Evolutionary conservation across 1,140 invertebrate genomes (phyloP), one percentile per base, ranked within the genome.

Genomic region (Drosophila mauritiana): DNA sequence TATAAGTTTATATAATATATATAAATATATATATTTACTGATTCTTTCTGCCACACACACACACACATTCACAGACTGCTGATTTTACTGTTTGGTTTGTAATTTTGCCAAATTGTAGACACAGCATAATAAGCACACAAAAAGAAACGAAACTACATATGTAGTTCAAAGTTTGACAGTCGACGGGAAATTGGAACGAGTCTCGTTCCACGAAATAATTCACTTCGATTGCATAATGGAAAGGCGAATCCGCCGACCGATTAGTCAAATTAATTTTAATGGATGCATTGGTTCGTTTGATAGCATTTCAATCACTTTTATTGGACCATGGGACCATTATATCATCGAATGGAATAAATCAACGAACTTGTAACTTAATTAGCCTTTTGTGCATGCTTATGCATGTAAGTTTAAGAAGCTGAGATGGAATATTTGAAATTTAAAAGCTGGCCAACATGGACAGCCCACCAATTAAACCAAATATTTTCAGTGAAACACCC

Each of bases 21-120:
- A 8, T 31, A 31, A 31, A 31, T 31, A 20, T 39, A 45, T 36
- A 20, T 46, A 70, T 49, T 42, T 62, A 61, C 63, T 27, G 4
- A 10, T n/a, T 20, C 8, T 20, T 42, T 58, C 25, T 67, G 56
- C 31, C 49, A 12, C 55, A 58, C 20, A 58, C 43, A 58, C 22
- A 40, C 13, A 39, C 37, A 39, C 37, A 39, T 3, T 13, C n/a
- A 49, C 22, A 68, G 13, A 42, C 43, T 37, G 4, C 13, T 61
- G 48, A 37, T 78, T 78, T 59, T 46, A 80, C 69, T 56, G 49
- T 75, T 74, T 70, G 61, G 22, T 54, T 69, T 79, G 75, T 55
- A 72, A 55, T 49, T 51, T 63, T 59, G 69, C 63, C 69, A 83
- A 78, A 78, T 72, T 57, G 54, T 62, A 45, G 56, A 73, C 46